Base-by-base conservation (phyloP, 2,888 invertebrate genomes). In the Prosopocoilus inquinatus region DNA sequence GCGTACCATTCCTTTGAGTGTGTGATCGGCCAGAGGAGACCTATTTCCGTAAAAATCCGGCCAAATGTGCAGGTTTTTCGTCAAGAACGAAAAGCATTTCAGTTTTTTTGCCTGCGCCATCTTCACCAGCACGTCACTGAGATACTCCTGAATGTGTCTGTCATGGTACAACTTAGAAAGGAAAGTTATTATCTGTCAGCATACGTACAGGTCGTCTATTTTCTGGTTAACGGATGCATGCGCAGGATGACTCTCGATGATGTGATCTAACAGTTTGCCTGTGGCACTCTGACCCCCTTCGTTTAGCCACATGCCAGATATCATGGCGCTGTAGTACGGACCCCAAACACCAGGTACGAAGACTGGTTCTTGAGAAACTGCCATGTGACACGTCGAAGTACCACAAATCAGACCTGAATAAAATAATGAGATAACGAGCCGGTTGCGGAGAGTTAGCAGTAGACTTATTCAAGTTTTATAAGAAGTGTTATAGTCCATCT, bases 31-130 rank as follows among this genome's bases (percentile, higher is more conserved):
- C 50, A 97, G 72, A 0, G 97, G 96, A 2, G 96, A 95, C 46
- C 97, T 83, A 79, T 98, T 98, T 9, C 97, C 97, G 79, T 96
- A 96, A 74, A 90, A 96, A 79, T 97, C 97, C 1, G 97, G 97
- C 89, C 91, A 96, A 0, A 97, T 82, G 70, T 98, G 96, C 8
- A 95, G 69, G 70, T 93, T 85, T 68, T 81, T 82, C 0, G 94
- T 91, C 33, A 96, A 77, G 62, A 81, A 82, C 48, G 84, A 84
- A 0, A 86, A 71, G 65, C 86, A 81, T 9, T 73, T 67, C 0
- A 86, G 68, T 4, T 81, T 79, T 61, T 80, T 78, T 5, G 75
- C 73, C 16, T 75, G 71, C 0, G 87, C 81, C 76, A 90, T 79
- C 57, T 81, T 75, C 35, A 73, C 60, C 39, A 96, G 76, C 20